Evolutionary conservation across 2,888 invertebrate species (phyloP).

Genomic region (Melolontha melolontha): DNA sequence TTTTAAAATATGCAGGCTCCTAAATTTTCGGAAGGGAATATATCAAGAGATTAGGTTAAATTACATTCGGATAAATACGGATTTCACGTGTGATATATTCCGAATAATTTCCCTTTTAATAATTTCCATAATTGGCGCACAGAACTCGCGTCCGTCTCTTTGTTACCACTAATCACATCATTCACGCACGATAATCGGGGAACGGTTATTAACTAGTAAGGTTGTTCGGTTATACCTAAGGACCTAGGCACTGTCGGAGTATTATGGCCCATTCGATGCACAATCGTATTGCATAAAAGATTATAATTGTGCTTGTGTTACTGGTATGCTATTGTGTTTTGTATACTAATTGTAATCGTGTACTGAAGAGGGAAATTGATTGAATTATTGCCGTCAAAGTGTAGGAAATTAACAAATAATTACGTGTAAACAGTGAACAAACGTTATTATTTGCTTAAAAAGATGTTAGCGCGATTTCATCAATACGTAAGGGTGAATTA

Average conservation of each 20-base stretch:
- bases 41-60: too few relatives aligned
- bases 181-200: slow-evolving; percentile 14
- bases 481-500: too few relatives aligned
- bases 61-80: too few relatives aligned
- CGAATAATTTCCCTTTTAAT: slow-evolving; percentile 3
- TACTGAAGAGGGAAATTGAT: slow-evolving; percentile 12
- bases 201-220: neutral
- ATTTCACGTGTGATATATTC: neutral
- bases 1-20: too few relatives aligned
- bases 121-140: slow-evolving; percentile 2
- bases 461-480: too few relatives aligned
- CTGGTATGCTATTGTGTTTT: neutral
- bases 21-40: too few relatives aligned
- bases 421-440: slow-evolving; percentile 13
- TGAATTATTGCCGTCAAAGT: slow-evolving; percentile 12
- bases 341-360: slow-evolving; percentile 15
- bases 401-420: slow-evolving; percentile 30
- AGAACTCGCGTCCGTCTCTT: slow-evolving; percentile 7
- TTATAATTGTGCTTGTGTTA: neutral
- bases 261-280: neutral
- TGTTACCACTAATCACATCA: slow-evolving; percentile 1
- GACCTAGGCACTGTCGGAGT: neutral
- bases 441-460: too few relatives aligned
- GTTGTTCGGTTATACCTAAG: neutral
- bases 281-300: neutral